phyloP scores from a whole-genome alignment of 2,113 vertebrate species.

The Ctenodactylus gundi region DNA sequence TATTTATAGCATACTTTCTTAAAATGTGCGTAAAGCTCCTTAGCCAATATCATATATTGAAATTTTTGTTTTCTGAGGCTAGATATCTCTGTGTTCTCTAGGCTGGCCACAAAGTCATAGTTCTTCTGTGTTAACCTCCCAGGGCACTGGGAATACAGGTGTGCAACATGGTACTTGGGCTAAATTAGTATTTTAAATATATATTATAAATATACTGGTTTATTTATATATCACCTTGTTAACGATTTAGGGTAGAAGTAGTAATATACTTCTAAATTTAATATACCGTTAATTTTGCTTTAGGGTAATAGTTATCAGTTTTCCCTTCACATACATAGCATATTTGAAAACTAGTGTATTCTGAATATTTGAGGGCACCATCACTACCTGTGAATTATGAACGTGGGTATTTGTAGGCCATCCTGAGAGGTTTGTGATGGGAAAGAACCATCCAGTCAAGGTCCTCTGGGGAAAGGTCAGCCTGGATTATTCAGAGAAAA shows the following conservation, averaged over 20 bases:
- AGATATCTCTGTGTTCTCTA: background rate
- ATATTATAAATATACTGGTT: background rate
- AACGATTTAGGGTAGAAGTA: background rate
- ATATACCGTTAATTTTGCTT: background rate
- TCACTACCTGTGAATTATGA: background rate
- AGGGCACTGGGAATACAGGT: background rate
- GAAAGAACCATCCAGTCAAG: conserved; percentile 40
- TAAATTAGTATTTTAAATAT: conserved; percentile 44
- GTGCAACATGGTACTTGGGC: background rate
- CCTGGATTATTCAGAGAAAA: conserved; percentile 17
- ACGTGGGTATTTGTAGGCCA: background rate
- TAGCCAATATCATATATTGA: background rate
- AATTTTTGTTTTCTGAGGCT: background rate
- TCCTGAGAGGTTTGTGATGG: conserved; percentile 7
- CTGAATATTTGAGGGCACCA: background rate
- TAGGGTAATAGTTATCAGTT: background rate
- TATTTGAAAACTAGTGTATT: background rate
- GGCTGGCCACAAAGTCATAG: background rate
- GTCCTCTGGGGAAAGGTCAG: conserved; percentile 12
- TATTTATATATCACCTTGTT: background rate
- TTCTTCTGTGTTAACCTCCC: background rate
- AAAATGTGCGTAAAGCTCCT: background rate
- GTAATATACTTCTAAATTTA: background rate
- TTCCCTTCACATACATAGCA: background rate
- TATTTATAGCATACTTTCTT: background rate